These are phyloP conservation scores for Trichopria drosophilae DNA, from an alignment of 2,888 invertebrate species.

Conservation along the genomic window DNA sequence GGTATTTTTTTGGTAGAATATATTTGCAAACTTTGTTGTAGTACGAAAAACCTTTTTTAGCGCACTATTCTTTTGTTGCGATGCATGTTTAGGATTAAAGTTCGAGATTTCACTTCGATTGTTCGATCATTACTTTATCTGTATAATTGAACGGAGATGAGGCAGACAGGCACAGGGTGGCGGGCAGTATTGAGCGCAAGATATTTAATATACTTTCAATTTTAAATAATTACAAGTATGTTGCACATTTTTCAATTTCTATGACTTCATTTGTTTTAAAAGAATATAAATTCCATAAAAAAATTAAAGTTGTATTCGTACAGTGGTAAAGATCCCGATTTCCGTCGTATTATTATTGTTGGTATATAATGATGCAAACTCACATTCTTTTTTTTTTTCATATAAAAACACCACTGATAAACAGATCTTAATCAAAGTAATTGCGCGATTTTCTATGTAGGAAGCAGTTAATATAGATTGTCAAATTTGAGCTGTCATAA, in stretches of 20 bases:
- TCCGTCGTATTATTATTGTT: too few relatives aligned
- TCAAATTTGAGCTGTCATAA: too few relatives aligned
- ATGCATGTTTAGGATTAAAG: too few relatives aligned
- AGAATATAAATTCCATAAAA: conserved; percentile 6
- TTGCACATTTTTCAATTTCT: conserved; percentile 32
- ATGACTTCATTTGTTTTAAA: conserved; percentile 26
- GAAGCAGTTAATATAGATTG: too few relatives aligned
- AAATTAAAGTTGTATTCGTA: too few relatives aligned
- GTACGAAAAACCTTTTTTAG: too few relatives aligned
- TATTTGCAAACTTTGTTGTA: too few relatives aligned
- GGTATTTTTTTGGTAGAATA: too few relatives aligned
- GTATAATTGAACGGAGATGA: conserved; percentile 34
- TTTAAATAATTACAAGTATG: conserved; percentile 45
- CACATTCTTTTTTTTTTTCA: conserved; percentile 5
- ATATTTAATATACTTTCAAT: conserved; percentile 52
- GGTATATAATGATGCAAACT: too few relatives aligned
- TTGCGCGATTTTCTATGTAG: neutral
- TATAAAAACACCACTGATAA: conserved; percentile 5
- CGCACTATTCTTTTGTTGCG: too few relatives aligned
- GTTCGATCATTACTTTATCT: neutral
- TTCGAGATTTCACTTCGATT: too few relatives aligned
- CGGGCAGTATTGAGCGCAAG: conserved; percentile 54
- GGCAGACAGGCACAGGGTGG: conserved; percentile 52
- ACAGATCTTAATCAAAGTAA: neutral
- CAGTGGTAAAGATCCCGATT: too few relatives aligned